Percentiles rank a stretch among this genome's conserved stretches.
phyloP scores from a whole-genome alignment of 2,888 invertebrate genomes.

The Hirtodrosophila duncani region DNA sequence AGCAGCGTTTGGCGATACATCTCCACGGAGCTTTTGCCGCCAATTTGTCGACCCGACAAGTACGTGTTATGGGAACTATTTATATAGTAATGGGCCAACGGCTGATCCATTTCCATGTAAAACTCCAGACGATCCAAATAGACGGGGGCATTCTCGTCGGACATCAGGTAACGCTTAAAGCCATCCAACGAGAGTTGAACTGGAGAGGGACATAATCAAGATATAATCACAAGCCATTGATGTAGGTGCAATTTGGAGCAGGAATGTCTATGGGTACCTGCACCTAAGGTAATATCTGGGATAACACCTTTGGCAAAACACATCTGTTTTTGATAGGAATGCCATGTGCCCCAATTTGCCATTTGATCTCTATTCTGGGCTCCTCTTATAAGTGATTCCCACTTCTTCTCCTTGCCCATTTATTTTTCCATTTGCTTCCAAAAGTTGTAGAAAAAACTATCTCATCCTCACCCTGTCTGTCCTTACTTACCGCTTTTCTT shows the following conservation, averaged over 20 bases:
- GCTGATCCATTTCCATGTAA: slow-evolving; percentile 99
- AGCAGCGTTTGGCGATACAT: slow-evolving; percentile 98
- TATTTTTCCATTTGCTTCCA: too few relatives aligned
- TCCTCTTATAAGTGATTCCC: too few relatives aligned
- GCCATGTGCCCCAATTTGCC: too few relatives aligned
- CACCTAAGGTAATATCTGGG: too few relatives aligned
- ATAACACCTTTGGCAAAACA: too few relatives aligned
- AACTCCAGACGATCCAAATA: slow-evolving; percentile 98
- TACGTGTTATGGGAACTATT: slow-evolving; percentile 99
- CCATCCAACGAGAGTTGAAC: slow-evolving; percentile 95
- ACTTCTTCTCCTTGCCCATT: too few relatives aligned
- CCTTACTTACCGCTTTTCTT: slow-evolving; percentile 60
- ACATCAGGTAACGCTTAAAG: slow-evolving; percentile 98
- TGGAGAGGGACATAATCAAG: too few relatives aligned
- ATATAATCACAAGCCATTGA: slow-evolving; percentile 1
- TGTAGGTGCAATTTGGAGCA: background rate
- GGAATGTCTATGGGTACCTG: too few relatives aligned
- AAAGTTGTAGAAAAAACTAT: too few relatives aligned
- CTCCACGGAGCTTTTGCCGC: slow-evolving; percentile 98
- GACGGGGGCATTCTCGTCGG: slow-evolving; percentile 99
- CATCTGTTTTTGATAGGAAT: too few relatives aligned
- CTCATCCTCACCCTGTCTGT: too few relatives aligned
- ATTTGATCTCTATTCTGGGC: too few relatives aligned
- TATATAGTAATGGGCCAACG: slow-evolving; percentile 98
- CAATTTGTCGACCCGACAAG: slow-evolving; percentile 96